Evolutionary conservation across 2,888 invertebrate species (phyloP).

Genomic region (Automeris io): DNA sequence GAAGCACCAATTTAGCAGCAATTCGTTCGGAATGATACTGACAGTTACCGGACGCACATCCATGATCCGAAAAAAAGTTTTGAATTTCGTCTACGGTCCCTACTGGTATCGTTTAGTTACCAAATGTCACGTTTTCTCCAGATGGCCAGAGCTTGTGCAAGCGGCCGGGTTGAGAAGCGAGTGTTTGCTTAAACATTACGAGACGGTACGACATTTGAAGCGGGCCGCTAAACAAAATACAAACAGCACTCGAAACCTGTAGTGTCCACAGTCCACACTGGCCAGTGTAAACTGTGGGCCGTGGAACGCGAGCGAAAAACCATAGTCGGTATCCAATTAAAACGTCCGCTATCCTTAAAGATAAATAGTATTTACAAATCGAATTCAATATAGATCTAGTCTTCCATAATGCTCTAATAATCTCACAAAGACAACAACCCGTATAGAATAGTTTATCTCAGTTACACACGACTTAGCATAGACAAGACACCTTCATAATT

Average conservation of each 20-base stretch:
- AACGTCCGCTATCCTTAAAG: conserved; percentile 67
- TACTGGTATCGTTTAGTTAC: conserved; percentile 45
- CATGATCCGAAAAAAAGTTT: conserved; percentile 50
- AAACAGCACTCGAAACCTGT: conserved; percentile 62
- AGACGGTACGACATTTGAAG: conserved; percentile 74
- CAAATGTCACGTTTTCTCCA: conserved; percentile 71
- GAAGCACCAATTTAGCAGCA: conserved; percentile 72
- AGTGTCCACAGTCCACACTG: conserved; percentile 58
- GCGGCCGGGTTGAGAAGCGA: conserved; percentile 50
- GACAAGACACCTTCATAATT: conserved; percentile 33
- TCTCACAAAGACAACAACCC: conserved; percentile 54
- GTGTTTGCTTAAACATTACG: conserved; percentile 74
- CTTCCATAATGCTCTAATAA: conserved; percentile 58
- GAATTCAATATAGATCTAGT: conserved; percentile 68
- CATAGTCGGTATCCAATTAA: conserved; percentile 67
- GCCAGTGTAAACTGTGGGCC: conserved; percentile 51
- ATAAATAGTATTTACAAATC: conserved; percentile 72
- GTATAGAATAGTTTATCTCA: background rate
- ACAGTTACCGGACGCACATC: conserved; percentile 50
- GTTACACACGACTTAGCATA: conserved; percentile 37
- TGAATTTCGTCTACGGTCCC: conserved; percentile 47
- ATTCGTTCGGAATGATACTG: conserved; percentile 67
- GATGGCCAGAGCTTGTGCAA: conserved; percentile 70
- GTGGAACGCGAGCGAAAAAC: conserved; percentile 57
- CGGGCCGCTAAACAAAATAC: conserved; percentile 73